phyloP scores from a whole-genome alignment of 2,888 invertebrate species.

The Amiota minor region DNA sequence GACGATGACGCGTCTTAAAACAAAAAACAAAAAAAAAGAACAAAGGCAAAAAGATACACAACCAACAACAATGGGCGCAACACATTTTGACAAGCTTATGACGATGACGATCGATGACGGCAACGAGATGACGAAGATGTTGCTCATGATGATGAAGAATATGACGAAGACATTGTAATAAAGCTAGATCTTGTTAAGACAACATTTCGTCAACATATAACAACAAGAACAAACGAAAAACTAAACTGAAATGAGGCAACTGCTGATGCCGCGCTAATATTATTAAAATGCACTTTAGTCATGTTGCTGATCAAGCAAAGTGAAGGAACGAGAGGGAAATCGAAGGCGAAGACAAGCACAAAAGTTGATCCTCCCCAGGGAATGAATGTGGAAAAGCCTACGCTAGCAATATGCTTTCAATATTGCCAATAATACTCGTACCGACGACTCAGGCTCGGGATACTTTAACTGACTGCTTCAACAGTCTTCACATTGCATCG shows the following conservation, averaged over 20 bases:
- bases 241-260: conserved; percentile 15
- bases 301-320: not conserved
- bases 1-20: conserved; percentile 8
- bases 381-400: conserved; percentile 27
- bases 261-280: conserved; percentile 58
- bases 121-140: conserved; percentile 1
- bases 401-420: not conserved
- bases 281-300: conserved; percentile 68
- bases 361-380: conserved; percentile 26
- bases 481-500: too few species aligned
- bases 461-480: too few species aligned
- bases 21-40: not conserved
- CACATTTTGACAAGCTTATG: conserved; percentile 25
- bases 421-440: conserved; percentile 21
- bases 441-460: not conserved
- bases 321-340: not conserved
- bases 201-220: conserved; percentile 60
- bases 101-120: conserved; percentile 16
- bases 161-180: conserved; percentile 23
- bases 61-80: conserved; percentile 16
- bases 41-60: not conserved
- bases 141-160: conserved; percentile 1
- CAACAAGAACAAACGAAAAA: conserved; percentile 32
- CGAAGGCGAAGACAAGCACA: conserved; percentile 8
- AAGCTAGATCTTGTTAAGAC: conserved; percentile 70